phyloP scores from a whole-genome alignment of 2,113 vertebrate genomes.

The Callopanchax toddi region DNA sequence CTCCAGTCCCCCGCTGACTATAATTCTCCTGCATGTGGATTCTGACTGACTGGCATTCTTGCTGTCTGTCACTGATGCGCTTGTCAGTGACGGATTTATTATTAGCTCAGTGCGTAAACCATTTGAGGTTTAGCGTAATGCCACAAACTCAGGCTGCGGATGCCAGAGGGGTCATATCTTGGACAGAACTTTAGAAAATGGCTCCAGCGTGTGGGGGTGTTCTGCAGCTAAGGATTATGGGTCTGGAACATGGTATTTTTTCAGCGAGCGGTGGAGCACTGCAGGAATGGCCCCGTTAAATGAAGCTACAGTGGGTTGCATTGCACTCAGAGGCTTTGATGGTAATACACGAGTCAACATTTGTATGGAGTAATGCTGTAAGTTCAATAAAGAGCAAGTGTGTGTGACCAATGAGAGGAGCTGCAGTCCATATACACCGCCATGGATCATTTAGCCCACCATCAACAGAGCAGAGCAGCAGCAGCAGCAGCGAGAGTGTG shows the following conservation, averaged over 20 bases:
- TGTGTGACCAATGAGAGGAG: constrained; percentile 65
- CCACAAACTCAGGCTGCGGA: constrained; percentile 29
- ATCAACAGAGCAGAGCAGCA: constrained; percentile 50
- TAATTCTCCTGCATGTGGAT: constrained; percentile 35
- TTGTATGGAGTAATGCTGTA: constrained; percentile 29
- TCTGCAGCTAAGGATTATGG: constrained; percentile 32
- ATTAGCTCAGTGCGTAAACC: constrained; percentile 68
- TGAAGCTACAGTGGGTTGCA: constrained; percentile 6
- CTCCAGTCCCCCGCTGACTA: constrained; percentile 31
- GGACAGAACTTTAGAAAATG: constrained; percentile 33
- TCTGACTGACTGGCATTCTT: constrained; percentile 31
- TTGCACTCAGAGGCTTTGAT: constrained; percentile 5
- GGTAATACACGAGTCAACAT: constrained; percentile 42
- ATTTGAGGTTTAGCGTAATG: constrained; percentile 68
- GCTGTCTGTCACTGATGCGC: constrained; percentile 31
- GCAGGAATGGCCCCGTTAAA: constrained; percentile 6
- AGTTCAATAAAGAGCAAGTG: constrained; percentile 72
- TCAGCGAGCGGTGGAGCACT: background rate
- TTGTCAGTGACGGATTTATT: constrained; percentile 59
- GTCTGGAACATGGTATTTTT: constrained; percentile 3
- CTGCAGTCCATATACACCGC: constrained; percentile 59
- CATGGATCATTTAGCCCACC: constrained; percentile 70
- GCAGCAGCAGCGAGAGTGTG: constrained; percentile 44
- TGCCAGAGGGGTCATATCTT: constrained; percentile 58
- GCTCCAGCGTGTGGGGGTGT: background rate